Percentiles rank a stretch among this genome's conserved stretches.
Conservation (phyloP, 2,888 invertebrate species). For the Agrilus biguttatus region DNA sequence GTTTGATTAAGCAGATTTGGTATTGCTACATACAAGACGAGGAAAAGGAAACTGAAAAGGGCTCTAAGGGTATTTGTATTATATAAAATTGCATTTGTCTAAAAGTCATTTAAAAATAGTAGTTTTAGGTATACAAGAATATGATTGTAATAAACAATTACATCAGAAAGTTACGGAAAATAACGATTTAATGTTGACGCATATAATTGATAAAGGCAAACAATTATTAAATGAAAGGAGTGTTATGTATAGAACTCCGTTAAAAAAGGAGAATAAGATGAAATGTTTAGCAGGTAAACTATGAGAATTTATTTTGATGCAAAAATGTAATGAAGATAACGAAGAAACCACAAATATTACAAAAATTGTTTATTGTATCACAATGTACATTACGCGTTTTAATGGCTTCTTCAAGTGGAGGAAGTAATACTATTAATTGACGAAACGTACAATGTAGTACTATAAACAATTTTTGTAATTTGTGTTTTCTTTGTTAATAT, state of each 20-base stretch:
- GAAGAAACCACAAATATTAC: no score
- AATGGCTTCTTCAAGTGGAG: no score
- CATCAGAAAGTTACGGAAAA: not conserved
- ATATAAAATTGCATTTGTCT: not conserved
- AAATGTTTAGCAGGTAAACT: no score
- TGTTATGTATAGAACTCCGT: slow-evolving; percentile 19
- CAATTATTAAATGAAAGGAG: slow-evolving; percentile 24
- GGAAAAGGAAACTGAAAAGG: slow-evolving; percentile 3
- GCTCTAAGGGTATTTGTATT: not conserved
- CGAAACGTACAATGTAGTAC: no score
- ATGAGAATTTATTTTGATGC: no score
- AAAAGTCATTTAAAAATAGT: not conserved
- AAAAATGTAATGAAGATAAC: no score
- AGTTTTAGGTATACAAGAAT: not conserved
- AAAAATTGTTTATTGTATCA: no score
- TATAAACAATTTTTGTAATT: no score
- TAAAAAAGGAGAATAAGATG: slow-evolving; percentile 7
- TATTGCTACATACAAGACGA: slow-evolving; percentile 14
- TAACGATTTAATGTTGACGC: slow-evolving; percentile 11
- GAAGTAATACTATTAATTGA: no score
- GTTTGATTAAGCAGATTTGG: slow-evolving; percentile 15
- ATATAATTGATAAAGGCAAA: slow-evolving; percentile 19
- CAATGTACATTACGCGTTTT: no score
- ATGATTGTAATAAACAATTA: slow-evolving; percentile 2
- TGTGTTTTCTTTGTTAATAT: no score